A percentile compares a stretch with the other conserved stretches of the same genome.
Evolutionary conservation across 2,888 invertebrate species (phyloP).

Genomic region (Acrobasis consociella): DNA sequence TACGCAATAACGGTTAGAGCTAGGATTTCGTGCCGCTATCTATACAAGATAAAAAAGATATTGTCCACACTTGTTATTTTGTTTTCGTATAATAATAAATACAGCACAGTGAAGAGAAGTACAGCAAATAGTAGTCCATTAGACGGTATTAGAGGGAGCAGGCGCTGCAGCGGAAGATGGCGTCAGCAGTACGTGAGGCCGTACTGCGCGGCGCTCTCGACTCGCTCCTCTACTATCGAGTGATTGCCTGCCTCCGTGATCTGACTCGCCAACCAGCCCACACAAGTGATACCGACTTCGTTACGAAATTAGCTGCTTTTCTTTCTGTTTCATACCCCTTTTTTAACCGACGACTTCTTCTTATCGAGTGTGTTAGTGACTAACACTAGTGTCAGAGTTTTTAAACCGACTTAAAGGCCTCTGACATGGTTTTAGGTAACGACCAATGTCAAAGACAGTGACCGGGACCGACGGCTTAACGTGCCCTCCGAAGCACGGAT

Average conservation of each 20-base stretch:
- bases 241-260: conserved; percentile 79
- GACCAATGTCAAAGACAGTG: too few relatives aligned
- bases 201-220: conserved; percentile 55
- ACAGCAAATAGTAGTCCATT: conserved; percentile 42
- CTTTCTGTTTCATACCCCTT: conserved; percentile 40
- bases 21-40: too few relatives aligned
- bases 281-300: conserved; percentile 59
- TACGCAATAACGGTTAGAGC: too few relatives aligned
- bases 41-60: too few relatives aligned
- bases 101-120: conserved; percentile 29
- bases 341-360: too few relatives aligned
- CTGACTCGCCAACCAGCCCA: conserved; percentile 70
- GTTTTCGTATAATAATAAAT: neutral
- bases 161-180: conserved; percentile 56
- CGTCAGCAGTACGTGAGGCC: conserved; percentile 70
- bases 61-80: neutral
- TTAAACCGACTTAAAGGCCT: too few relatives aligned
- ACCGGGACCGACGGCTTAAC: too few relatives aligned
- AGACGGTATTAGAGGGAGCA: conserved; percentile 44
- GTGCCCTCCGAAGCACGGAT: too few relatives aligned
- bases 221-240: conserved; percentile 77
- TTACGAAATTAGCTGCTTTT: conserved; percentile 63
- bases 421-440: too few relatives aligned
- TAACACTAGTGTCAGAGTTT: too few relatives aligned
- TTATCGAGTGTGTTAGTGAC: too few relatives aligned